A percentile compares a stretch with the other conserved stretches of the same genome.
Conservation (phyloP, 53 echinoderm and acorn worm genomes). For the Patiria pectinifera region DNA sequence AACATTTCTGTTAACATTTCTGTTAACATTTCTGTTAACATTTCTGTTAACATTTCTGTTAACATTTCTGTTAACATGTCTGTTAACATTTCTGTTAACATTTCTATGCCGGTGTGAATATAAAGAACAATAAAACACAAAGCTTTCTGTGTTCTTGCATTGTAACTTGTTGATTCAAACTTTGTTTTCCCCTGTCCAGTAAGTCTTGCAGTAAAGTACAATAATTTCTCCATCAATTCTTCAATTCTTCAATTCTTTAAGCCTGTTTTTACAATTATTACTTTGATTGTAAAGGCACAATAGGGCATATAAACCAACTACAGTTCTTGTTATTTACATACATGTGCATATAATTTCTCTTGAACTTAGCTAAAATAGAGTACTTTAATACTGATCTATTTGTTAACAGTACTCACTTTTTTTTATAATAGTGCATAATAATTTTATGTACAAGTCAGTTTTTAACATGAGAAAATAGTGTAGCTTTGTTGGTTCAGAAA, state of each 20-base stretch:
- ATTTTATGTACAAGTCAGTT: slow-evolving; percentile 26
- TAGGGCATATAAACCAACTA: not conserved
- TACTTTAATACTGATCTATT: slow-evolving; percentile 26
- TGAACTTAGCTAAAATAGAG: slow-evolving; percentile 42
- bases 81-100: no score
- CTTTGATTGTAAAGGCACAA: not conserved
- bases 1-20: no score
- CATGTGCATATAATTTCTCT: slow-evolving; percentile 26
- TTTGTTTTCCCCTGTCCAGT: not conserved
- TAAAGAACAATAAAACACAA: no score
- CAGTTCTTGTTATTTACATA: not conserved
- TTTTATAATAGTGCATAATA: slow-evolving; percentile 32
- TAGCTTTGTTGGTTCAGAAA: not conserved
- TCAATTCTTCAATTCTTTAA: no score
- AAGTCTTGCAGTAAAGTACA: not conserved
- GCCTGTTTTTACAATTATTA: not conserved
- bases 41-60: no score
- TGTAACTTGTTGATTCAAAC: not conserved
- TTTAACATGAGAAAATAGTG: slow-evolving; percentile 39
- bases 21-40: no score
- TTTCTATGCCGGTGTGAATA: no score
- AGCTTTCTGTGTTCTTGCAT: not conserved
- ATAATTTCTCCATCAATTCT: not conserved
- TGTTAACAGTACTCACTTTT: slow-evolving; percentile 39
- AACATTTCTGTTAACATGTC: no score